These are phyloP conservation scores for Garrulus glandarius DNA, from an alignment of 2,797 vertebrate genomes.

Conservation along the genomic window DNA sequence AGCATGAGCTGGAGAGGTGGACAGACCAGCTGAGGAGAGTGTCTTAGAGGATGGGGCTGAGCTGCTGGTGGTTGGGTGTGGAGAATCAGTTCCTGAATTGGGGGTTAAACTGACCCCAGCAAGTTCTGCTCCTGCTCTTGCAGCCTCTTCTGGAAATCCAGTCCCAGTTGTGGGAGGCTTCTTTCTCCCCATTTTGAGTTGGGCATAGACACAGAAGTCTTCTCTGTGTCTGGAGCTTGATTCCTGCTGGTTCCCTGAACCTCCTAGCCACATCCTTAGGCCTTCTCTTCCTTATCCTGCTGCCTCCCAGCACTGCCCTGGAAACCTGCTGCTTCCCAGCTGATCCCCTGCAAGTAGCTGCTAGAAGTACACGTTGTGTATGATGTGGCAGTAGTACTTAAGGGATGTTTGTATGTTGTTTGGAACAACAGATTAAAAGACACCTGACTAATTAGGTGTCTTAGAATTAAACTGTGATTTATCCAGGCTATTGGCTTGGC, in stretches of 20 bases:
- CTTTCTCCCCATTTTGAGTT: neutral
- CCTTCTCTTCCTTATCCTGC: neutral
- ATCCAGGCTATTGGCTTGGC: neutral
- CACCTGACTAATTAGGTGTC: neutral
- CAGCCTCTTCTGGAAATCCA: slow-evolving; percentile 15
- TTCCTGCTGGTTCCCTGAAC: neutral
- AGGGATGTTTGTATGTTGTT: neutral
- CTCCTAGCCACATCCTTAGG: neutral
- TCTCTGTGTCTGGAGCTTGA: neutral
- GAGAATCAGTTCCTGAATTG: neutral
- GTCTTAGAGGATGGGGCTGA: neutral
- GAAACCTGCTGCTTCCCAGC: neutral
- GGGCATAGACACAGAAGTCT: neutral
- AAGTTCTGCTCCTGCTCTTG: slow-evolving; percentile 21
- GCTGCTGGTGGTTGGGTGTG: neutral
- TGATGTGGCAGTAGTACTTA: neutral
- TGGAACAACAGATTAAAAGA: neutral
- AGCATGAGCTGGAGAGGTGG: neutral
- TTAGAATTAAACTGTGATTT: neutral
- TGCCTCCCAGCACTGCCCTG: neutral
- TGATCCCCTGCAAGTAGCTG: neutral
- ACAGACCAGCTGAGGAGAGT: neutral
- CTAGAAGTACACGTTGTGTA: fast-evolving
- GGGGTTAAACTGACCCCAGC: neutral
- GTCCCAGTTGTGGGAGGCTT: neutral